phyloP scores from a whole-genome alignment of 2,797 vertebrate genomes.

The Pitangus sulphuratus region DNA sequence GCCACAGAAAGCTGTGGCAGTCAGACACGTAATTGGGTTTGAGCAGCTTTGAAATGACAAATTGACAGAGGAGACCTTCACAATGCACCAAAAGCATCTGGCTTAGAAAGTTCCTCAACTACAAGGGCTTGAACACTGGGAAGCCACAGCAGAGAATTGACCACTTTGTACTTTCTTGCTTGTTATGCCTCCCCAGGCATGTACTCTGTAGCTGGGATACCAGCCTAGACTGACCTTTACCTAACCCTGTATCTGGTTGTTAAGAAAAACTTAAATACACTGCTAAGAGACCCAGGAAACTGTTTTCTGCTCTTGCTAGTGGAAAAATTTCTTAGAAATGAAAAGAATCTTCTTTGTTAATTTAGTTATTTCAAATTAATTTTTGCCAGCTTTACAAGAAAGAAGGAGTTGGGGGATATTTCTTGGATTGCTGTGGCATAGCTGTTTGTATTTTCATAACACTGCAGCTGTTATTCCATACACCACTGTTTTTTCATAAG shows the following conservation, averaged over 20 bases:
- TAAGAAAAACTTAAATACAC: neutral
- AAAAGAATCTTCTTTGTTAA: neutral
- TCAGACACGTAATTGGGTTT: neutral
- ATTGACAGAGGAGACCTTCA: neutral
- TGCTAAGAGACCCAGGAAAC: neutral
- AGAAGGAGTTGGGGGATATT: neutral
- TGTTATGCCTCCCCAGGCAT: neutral
- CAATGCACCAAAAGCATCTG: neutral
- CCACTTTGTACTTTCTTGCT: neutral
- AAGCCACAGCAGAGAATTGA: accelerated
- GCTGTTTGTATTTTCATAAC: neutral
- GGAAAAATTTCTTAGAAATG: neutral
- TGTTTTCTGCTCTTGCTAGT: neutral
- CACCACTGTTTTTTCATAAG: neutral
- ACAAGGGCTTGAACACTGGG: neutral
- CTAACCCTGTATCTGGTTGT: neutral
- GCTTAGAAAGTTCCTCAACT: neutral
- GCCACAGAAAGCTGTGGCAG: neutral
- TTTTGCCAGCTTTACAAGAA: neutral
- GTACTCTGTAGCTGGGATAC: neutral
- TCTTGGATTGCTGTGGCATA: neutral
- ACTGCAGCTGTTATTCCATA: neutral
- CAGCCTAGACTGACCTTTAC: neutral
- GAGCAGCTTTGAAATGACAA: neutral
- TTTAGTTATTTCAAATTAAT: neutral